phyloP scores from a whole-genome alignment of 2,797 vertebrate genomes.

The Pteropus rufus region DNA sequence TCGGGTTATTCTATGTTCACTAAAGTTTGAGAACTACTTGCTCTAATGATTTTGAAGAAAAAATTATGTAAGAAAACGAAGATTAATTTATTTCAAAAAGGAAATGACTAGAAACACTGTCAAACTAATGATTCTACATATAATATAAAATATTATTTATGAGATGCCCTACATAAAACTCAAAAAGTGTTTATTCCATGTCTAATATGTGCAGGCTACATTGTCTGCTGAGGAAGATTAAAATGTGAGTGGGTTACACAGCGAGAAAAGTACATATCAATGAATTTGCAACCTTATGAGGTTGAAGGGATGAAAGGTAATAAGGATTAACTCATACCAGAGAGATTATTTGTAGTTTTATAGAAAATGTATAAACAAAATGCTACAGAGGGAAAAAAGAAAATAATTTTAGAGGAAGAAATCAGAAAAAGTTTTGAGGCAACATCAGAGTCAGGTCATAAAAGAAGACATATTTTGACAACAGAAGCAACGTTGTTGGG shows the following conservation, averaged over 20 bases:
- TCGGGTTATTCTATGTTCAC: neutral
- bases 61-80: neutral
- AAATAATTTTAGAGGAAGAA: neutral
- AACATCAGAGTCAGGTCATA: neutral
- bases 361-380: constrained; percentile 4
- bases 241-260: neutral
- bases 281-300: neutral
- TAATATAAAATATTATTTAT: neutral
- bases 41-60: neutral
- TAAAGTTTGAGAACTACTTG: neutral
- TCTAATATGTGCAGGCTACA: neutral
- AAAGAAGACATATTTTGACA: neutral
- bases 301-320: neutral
- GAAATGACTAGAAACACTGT: neutral
- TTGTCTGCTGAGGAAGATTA: neutral
- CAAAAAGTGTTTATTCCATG: neutral
- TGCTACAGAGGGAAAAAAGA: neutral
- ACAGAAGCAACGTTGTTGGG: neutral
- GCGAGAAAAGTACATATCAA: neutral
- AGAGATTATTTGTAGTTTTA: neutral
- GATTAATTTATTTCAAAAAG: constrained; percentile 9
- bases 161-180: neutral
- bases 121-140: neutral
- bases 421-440: neutral
- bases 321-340: neutral